These are phyloP conservation scores for Ondatra zibethicus DNA, from an alignment of 2,113 vertebrate species.

Conservation along the genomic window DNA sequence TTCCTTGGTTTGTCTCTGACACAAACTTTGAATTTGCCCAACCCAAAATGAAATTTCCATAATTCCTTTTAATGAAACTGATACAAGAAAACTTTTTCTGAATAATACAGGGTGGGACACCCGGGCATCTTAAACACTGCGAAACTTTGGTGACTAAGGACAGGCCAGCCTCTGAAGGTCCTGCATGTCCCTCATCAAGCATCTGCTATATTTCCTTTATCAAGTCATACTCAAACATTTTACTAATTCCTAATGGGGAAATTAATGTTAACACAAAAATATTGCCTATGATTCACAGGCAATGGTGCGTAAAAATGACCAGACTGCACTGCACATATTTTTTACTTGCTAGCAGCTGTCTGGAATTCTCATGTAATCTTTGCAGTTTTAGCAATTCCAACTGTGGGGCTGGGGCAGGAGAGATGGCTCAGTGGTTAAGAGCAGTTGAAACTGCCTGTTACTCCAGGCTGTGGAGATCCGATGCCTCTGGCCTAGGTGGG, in stretches of 20 bases:
- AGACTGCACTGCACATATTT: neutral
- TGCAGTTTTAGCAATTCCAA: neutral
- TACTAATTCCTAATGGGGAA: conserved; percentile 41
- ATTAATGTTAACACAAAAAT: conserved; percentile 25
- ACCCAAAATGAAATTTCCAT: conserved; percentile 30
- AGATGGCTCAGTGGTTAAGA: neutral
- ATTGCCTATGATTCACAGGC: neutral
- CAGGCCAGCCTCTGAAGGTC: neutral
- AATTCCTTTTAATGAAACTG: neutral
- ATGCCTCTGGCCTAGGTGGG: neutral
- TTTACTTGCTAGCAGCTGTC: neutral
- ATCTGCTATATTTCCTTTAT: neutral
- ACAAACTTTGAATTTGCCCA: neutral
- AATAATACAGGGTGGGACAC: neutral
- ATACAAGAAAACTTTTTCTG: neutral
- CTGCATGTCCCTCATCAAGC: neutral
- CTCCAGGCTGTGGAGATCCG: too few species aligned
- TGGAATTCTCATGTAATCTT: neutral
- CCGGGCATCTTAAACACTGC: neutral
- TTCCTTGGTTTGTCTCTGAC: conserved; percentile 24
- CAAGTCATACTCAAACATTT: conserved; percentile 18
- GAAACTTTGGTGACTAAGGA: neutral
- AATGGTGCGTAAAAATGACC: neutral
- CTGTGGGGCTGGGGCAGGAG: neutral
- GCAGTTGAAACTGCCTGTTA: neutral